These are phyloP conservation scores for Mormyrus hasselquistii DNA, from an alignment of 2,797 vertebrate genomes.

Conservation along the genomic window DNA sequence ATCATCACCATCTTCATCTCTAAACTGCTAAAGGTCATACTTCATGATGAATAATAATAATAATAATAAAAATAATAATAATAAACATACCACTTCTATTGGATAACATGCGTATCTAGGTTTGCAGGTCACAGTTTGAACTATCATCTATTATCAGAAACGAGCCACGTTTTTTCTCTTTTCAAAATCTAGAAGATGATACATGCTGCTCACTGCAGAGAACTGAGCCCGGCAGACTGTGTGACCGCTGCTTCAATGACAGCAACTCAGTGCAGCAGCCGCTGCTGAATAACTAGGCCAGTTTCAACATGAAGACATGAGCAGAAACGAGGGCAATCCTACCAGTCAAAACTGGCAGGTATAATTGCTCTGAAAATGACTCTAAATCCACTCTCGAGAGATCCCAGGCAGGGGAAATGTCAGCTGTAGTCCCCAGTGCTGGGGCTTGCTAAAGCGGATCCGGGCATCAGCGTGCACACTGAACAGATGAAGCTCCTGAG, in stretches of 20 bases:
- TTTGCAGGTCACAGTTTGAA: neutral
- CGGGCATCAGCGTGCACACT: constrained; percentile 32
- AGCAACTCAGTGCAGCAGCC: neutral
- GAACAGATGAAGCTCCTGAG: constrained; percentile 62
- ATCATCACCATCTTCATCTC: neutral
- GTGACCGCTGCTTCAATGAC: neutral
- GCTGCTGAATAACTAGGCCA: constrained; percentile 35
- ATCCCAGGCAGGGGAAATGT: constrained; percentile 56
- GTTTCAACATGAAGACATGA: constrained; percentile 60
- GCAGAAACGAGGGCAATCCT: constrained; percentile 53
- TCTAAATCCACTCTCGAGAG: constrained; percentile 66
- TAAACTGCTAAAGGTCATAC: neutral
- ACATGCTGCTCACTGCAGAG: constrained; percentile 9
- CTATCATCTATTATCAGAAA: neutral
- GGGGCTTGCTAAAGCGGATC: constrained; percentile 54
- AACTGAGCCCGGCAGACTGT: neutral
- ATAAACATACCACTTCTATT: neutral
- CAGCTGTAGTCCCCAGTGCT: constrained; percentile 55
- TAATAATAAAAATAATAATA: neutral
- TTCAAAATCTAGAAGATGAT: neutral
- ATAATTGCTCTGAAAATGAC: constrained; percentile 74
- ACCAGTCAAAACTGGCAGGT: constrained; percentile 66
- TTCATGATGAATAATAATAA: neutral
- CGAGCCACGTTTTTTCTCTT: neutral
- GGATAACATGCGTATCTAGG: neutral